Conservation (phyloP, 2,113 vertebrate genomes). For the Chelonoidis abingdonii region DNA sequence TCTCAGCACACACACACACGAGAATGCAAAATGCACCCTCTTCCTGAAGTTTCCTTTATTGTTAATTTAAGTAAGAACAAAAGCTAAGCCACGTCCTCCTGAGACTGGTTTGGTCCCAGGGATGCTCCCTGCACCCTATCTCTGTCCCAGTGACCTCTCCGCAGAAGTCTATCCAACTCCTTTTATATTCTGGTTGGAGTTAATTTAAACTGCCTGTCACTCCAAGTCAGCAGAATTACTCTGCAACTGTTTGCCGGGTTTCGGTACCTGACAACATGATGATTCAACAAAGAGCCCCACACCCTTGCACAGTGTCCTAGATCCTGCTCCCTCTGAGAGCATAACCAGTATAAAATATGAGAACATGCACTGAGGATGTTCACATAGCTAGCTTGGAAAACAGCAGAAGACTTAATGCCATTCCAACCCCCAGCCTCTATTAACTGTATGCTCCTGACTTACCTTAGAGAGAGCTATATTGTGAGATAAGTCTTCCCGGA, state of each 20-base stretch:
- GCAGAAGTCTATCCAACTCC: not conserved
- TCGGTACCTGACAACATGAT: not conserved
- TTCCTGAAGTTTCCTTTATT: not conserved
- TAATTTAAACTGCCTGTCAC: not conserved
- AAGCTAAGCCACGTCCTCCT: not conserved
- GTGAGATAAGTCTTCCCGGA: not conserved
- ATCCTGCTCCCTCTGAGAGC: not conserved
- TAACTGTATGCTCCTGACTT: not conserved
- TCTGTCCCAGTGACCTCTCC: not conserved
- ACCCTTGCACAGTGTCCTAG: not conserved
- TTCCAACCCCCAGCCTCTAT: not conserved
- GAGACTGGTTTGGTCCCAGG: not conserved
- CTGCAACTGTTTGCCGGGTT: not conserved
- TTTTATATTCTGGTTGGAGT: not conserved
- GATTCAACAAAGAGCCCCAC: not conserved
- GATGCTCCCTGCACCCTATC: not conserved
- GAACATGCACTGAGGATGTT: not conserved
- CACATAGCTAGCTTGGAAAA: not conserved
- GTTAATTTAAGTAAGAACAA: not conserved
- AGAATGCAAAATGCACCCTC: not conserved
- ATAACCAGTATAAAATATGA: not conserved
- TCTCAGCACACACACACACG: not conserved
- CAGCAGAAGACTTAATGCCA: not conserved
- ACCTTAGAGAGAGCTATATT: not conserved
- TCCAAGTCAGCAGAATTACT: not conserved